Percentiles rank a stretch among this genome's conserved stretches.
phyloP scores from a whole-genome alignment of 2,113 vertebrate genomes.

The Neodontobutis hainanensis region DNA sequence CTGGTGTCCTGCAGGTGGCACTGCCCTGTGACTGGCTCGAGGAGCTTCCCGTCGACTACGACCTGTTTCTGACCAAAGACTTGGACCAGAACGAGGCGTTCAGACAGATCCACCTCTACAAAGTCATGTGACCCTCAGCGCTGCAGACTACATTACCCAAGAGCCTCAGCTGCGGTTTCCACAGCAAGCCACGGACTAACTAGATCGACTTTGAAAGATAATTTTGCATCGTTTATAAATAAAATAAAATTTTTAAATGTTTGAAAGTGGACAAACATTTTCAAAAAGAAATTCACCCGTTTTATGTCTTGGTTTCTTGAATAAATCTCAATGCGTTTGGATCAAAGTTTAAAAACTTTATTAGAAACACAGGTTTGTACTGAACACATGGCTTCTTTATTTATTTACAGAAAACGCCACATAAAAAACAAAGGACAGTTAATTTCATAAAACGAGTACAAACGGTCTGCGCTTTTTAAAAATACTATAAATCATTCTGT shows the following conservation, averaged over 20 bases:
- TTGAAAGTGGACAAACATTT: no score
- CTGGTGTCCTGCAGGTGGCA: conserved; percentile 64
- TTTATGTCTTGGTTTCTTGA: no score
- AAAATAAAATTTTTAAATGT: no score
- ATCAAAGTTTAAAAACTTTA: conserved; percentile 89
- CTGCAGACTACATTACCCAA: background rate
- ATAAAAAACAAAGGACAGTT: conserved; percentile 76
- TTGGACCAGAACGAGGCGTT: conserved; percentile 80
- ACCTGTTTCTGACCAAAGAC: conserved; percentile 79
- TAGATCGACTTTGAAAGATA: no score
- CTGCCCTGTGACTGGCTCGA: conserved; percentile 84
- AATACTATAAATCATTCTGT: conserved; percentile 94
- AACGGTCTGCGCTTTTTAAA: conserved; percentile 89
- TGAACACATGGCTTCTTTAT: conserved; percentile 6
- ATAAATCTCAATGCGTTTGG: conserved; percentile 2
- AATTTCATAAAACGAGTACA: conserved; percentile 83
- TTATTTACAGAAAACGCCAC: conserved; percentile 78
- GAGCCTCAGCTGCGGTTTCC: background rate
- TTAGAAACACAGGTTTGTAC: conserved; percentile 78
- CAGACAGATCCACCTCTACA: conserved; percentile 90
- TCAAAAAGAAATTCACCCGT: no score
- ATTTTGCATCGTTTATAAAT: no score
- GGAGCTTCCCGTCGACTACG: conserved; percentile 83
- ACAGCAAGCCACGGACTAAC: no score
- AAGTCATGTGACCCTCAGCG: conserved; percentile 79